Conservation (phyloP, 2,888 invertebrate species). For the Trimorus sp. region DNA sequence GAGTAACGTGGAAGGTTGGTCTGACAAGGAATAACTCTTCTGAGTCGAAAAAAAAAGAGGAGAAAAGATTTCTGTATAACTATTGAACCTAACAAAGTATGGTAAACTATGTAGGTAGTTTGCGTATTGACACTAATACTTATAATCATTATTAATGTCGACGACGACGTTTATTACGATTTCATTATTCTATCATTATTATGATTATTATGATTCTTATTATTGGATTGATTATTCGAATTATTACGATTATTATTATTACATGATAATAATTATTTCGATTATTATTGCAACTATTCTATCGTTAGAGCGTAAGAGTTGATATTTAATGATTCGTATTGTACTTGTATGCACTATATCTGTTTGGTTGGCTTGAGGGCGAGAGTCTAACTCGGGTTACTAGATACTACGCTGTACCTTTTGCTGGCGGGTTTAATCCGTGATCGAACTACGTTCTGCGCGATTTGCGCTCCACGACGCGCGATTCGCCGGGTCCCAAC, state of each 20-base stretch:
- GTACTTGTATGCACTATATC: conserved; percentile 81
- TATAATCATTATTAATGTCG: conserved; percentile 67
- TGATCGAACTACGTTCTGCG: conserved; percentile 25
- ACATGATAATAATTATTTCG: conserved; percentile 61
- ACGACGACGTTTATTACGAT: conserved; percentile 69
- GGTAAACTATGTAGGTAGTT: conserved; percentile 70
- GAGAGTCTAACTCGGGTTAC: conserved; percentile 82
- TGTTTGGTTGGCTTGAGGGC: conserved; percentile 82
- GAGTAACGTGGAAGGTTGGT: conserved; percentile 52
- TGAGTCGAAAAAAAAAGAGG: conserved; percentile 16
- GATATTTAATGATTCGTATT: conserved; percentile 81
- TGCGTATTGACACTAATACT: conserved; percentile 66
- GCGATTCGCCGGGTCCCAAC: not conserved
- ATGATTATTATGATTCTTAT: conserved; percentile 54
- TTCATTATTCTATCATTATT: conserved; percentile 61
- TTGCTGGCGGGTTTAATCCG: conserved; percentile 76
- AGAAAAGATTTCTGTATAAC: conserved; percentile 45
- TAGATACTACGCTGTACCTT: conserved; percentile 82
- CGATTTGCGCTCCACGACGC: not conserved
- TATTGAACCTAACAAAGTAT: conserved; percentile 53
- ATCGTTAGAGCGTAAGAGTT: conserved; percentile 81
- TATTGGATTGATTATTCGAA: conserved; percentile 53
- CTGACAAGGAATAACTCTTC: conserved; percentile 57
- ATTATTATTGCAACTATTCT: conserved; percentile 78
- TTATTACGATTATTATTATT: conserved; percentile 50